A percentile compares a stretch with the other conserved stretches of the same genome.
phyloP scores from a whole-genome alignment of 2,888 invertebrate genomes.

The Poecilobothrus nobilitatus region DNA sequence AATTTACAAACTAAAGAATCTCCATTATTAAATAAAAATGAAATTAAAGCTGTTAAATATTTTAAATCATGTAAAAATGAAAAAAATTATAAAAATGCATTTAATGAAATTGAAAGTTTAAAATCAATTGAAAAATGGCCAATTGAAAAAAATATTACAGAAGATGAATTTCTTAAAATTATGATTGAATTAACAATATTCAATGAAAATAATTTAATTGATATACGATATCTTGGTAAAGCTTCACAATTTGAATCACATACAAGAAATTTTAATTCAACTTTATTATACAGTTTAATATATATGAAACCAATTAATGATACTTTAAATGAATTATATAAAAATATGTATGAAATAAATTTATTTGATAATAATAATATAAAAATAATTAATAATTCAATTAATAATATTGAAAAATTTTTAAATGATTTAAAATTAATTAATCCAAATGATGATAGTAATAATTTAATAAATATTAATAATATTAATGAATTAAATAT shows the following conservation, averaged over 20 bases:
- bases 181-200: not conserved
- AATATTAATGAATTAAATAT: not conserved
- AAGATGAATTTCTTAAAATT: not conserved
- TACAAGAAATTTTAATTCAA: not conserved
- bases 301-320: not conserved
- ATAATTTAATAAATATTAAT: not conserved
- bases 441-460: not conserved
- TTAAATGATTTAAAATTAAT: not conserved
- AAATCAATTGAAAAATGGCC: not conserved
- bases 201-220: not conserved
- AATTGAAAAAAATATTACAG: not conserved
- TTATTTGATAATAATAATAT: not conserved
- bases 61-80: conserved; percentile 4
- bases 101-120: conserved; percentile 1
- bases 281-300: not conserved
- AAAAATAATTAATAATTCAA: not conserved
- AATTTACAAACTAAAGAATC: not conserved
- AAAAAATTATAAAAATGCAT: not conserved
- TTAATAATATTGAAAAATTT: not conserved
- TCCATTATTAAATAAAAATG: not conserved
- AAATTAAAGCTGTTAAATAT: not conserved
- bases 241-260: not conserved
- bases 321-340: not conserved
- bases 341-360: not conserved
- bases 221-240: not conserved